These are phyloP conservation scores for Drosophila leonis DNA, from an alignment of 2,888 invertebrate genomes.

Conservation along the genomic window DNA sequence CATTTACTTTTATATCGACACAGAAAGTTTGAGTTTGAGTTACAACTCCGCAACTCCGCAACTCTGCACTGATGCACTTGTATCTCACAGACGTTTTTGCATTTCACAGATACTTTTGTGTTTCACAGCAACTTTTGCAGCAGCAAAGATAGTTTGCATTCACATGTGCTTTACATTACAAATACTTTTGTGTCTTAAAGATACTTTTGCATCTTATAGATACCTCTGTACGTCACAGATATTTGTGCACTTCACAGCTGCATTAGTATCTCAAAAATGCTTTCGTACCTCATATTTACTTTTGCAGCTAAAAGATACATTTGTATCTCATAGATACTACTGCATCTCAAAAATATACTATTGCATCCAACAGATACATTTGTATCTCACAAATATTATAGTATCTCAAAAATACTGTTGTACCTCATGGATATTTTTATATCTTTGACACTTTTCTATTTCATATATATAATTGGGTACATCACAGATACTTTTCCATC, in stretches of 20 bases:
- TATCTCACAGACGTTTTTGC: neutral
- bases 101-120: neutral
- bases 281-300: neutral
- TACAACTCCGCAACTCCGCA: neutral
- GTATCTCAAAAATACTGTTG: no score
- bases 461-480: no score
- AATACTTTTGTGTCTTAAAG: neutral
- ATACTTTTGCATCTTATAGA: neutral
- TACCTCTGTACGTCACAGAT: neutral
- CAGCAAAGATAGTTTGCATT: neutral
- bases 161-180: neutral
- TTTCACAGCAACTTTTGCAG: neutral
- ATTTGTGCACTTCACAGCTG: neutral
- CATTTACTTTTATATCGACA: neutral
- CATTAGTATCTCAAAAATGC: neutral
- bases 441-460: no score
- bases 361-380: no score
- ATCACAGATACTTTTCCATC: neutral
- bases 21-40: constrained; percentile 1
- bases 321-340: neutral
- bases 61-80: neutral
- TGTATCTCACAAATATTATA: no score
- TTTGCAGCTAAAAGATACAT: neutral
- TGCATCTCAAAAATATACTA: neutral
- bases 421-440: neutral